Evolutionary conservation across 2,797 vertebrate genomes (phyloP), one percentile per base, ranked within the genome.

Genomic region (Diplodus sargus): DNA sequence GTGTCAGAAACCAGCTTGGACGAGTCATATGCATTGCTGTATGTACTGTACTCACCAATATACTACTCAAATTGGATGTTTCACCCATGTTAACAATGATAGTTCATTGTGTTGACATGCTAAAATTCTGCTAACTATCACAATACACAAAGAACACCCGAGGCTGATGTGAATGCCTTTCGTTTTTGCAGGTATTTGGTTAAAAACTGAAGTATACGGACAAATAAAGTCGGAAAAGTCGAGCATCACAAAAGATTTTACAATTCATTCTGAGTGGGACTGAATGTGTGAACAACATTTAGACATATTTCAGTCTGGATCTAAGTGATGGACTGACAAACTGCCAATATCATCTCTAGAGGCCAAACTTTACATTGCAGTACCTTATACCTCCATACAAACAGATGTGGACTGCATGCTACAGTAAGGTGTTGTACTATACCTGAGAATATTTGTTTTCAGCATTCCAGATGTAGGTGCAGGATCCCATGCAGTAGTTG

Each of bases 391-490:
- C 56, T n/a, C 16, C 39, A 13, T 47, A 4, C 53, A 30, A 54
- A 42, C 71, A 15, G 56, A 64, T 56, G 28, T 20, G 11, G 9
- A 5, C 23, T 54, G 47, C 25, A 64, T 13, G 49, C 7, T 7
- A 18, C 39, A 23, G 12, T 9, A 28, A 61, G 15, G 22, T 62
- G 71, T 42, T 30, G 15, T 66, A 73, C 3, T 28, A 5, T 93
- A 98, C 97, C 96, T 96, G 96, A 76, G 96, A 97, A 85, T 98
- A 97, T 91, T 97, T 97, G 39, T 97, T 97, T 91, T 98, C 96
- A 10, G 96, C 87, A 16, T 96, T 97, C 97, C 97, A 96, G 90
- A 98, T 96, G 85, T 97, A 98, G 51, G 97, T 96, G 84, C 97
- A 98, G 70, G 96, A 96, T 0, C 97, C 97, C 93, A 97, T 95